Conservation (phyloP, 2,113 vertebrate genomes). For the Triplophysa siluroides region DNA sequence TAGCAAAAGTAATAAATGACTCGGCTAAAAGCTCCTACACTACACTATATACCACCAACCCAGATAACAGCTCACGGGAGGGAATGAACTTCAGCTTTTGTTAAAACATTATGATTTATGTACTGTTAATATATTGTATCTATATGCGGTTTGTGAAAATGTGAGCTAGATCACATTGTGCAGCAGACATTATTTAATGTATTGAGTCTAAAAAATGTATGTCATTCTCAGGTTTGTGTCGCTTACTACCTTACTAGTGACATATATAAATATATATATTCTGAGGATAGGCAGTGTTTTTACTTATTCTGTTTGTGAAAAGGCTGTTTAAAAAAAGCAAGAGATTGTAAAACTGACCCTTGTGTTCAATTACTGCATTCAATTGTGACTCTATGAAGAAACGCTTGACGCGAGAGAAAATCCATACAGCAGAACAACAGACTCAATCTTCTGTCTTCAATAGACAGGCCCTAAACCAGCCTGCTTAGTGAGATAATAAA, state of each 20-base stretch:
- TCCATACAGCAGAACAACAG: conserved; percentile 17
- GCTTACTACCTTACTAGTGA: too few species aligned
- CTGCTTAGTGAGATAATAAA: conserved; percentile 38
- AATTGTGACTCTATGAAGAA: conserved; percentile 10
- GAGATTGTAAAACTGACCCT: background rate
- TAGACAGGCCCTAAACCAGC: conserved; percentile 24
- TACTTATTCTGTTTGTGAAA: background rate
- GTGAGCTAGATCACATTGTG: background rate
- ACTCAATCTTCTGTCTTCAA: background rate
- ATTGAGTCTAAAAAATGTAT: too few species aligned
- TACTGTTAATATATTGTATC: conserved; percentile 87
- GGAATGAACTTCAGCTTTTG: conserved; percentile 99
- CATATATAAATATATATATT: too few species aligned
- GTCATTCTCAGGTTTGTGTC: too few species aligned
- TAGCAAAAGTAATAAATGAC: conserved; percentile 95
- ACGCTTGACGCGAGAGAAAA: conserved; percentile 41
- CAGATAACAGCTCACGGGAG: conserved; percentile 94
- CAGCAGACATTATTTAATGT: background rate
- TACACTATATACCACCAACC: conserved; percentile 79
- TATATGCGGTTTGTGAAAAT: conserved; percentile 58
- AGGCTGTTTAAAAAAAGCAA: background rate
- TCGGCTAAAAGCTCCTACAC: conserved; percentile 79
- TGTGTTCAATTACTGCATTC: conserved; percentile 5
- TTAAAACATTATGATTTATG: conserved; percentile 99
- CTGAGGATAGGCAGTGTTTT: too few species aligned